Evolutionary conservation across 2,888 invertebrate species (phyloP).

Genomic region (Ochropleura plecta): DNA sequence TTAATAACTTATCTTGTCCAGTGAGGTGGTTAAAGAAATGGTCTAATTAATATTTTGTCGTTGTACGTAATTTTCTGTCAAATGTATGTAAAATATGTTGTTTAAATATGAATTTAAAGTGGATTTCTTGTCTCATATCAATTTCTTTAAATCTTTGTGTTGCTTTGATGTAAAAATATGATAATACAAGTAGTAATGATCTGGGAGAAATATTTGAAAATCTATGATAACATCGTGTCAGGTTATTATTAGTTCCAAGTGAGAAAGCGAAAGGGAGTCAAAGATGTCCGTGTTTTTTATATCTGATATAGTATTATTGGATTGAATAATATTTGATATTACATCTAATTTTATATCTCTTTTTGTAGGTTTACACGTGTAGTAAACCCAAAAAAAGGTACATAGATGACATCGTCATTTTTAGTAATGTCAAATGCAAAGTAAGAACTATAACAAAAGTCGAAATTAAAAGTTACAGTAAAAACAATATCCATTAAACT

Average conservation of each 20-base stretch:
- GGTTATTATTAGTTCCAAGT: neutral
- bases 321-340: neutral
- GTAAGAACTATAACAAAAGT: neutral
- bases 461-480: conserved; percentile 12
- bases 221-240: neutral
- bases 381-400: neutral
- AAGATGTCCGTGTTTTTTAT: neutral
- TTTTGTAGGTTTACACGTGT: too few species aligned
- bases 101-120: conserved; percentile 40
- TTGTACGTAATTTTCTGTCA: conserved; percentile 51
- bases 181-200: conserved; percentile 22
- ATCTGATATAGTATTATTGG: neutral
- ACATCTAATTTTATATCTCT: too few species aligned
- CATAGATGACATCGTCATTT: neutral
- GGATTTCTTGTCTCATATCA: conserved; percentile 29
- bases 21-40: conserved; percentile 49
- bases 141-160: conserved; percentile 30
- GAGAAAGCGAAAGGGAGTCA: neutral
- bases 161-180: conserved; percentile 27
- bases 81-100: conserved; percentile 46
- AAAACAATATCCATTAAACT: conserved; percentile 7
- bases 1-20: conserved; percentile 35
- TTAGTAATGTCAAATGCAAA: neutral
- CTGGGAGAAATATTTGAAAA: conserved; percentile 6
- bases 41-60: conserved; percentile 51